Conservation (phyloP, 2,888 invertebrate genomes). For the Plebejus anna region DNA sequence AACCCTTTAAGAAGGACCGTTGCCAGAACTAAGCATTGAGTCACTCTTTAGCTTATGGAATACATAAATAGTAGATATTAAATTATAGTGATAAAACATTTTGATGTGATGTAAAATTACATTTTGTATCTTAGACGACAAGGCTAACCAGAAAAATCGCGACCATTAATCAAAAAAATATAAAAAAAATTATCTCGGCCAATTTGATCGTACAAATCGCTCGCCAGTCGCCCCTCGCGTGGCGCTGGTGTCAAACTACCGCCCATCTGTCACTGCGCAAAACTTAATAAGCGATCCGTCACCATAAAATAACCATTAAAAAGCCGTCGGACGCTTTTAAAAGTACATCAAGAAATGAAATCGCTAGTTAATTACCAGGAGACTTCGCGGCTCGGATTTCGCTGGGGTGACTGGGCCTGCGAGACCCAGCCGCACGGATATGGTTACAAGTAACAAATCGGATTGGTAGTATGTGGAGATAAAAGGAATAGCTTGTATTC, state of each 20-base stretch:
- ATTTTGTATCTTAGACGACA: not conserved
- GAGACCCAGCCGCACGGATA: slow-evolving; percentile 38
- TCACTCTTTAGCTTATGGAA: too few species aligned
- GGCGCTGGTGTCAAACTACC: slow-evolving; percentile 76
- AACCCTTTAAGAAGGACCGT: too few species aligned
- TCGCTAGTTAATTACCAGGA: slow-evolving; percentile 78
- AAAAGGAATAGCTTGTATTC: not conserved
- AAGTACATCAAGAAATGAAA: slow-evolving; percentile 79
- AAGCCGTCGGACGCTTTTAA: slow-evolving; percentile 78
- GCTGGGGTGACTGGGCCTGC: slow-evolving; percentile 46
- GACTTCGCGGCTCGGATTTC: slow-evolving; percentile 71
- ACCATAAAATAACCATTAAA: slow-evolving; percentile 80
- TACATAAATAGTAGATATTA: too few species aligned
- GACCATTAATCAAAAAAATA: slow-evolving; percentile 3
- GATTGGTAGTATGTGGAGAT: not conserved
- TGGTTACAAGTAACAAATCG: slow-evolving; percentile 3
- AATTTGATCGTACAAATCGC: slow-evolving; percentile 30
- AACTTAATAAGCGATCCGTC: slow-evolving; percentile 79
- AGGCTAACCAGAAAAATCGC: not conserved
- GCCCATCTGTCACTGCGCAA: slow-evolving; percentile 75
- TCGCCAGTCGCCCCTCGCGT: slow-evolving; percentile 56
- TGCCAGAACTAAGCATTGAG: too few species aligned
- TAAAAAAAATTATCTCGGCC: slow-evolving; percentile 9
- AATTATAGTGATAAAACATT: not conserved
- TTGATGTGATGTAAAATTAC: not conserved